Evolutionary conservation across 2,888 invertebrate genomes (phyloP), one percentile per base, ranked within the genome.

Genomic region (Schizotus pectinicornis): DNA sequence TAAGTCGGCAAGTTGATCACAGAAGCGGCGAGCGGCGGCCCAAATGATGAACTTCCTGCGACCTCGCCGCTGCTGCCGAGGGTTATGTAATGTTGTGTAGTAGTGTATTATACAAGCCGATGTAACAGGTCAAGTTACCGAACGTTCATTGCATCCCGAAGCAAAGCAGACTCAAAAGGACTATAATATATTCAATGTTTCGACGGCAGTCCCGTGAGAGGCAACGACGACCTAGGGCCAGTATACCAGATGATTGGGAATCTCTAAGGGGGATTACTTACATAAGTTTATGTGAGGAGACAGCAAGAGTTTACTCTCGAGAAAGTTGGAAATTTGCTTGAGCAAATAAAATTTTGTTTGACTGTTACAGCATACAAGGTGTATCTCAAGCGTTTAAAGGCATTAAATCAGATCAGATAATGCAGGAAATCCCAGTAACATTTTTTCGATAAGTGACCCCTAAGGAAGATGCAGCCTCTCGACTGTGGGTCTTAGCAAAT

Each of bases 1-100:
- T 62, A 68, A 66, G 66, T 65, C 65, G 65, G 65, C 62, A 49
- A 62, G 60, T 65, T 65, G 65, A 62, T 65, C 63, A 65, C 61
- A 65, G 62, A 60, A 55, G 50, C 42, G 50, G 38, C 34, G 12
- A 36, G 52, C 43, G 14, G 30, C 45, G 45, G 37, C 11, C 48
- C 51, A 57, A 57, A 57, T 52, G 50, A 57, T 47, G 41, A 47
- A 57, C 57, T 52, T 57, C 57, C 57, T 57, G 41, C 46, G 54
- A 54, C 54, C 54, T 54, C 54, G 54, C 42, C 35, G 34, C 34
- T 53, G 45, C 43, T 22, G 22, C 22, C 30, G 31, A 46, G 37
- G 43, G 52, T 52, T 52, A 52, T 37, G 42, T 52, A 45, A 52
- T 36, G 43, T 43, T 7, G 43, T n/a, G 34, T 13, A 11, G 30